A percentile compares a stretch with the other conserved stretches of the same genome.
Conservation (phyloP, 2,888 invertebrate genomes). For the Oligia fasciuncula region DNA sequence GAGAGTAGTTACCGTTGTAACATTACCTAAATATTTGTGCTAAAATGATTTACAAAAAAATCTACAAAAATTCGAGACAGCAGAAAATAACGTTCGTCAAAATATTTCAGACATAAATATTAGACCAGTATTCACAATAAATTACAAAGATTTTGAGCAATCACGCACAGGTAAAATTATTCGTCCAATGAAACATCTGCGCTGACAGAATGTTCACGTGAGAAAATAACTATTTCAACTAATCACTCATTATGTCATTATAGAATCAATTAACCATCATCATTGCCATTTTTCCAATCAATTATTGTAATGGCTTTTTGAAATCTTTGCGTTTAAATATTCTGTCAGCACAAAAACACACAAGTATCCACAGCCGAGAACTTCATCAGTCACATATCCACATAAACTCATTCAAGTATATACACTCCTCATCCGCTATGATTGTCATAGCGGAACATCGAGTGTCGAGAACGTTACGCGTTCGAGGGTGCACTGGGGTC, state of each 20-base stretch:
- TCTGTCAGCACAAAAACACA: conserved; percentile 43
- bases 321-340: conserved; percentile 29
- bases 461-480: conserved; percentile 53
- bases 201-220: conserved; percentile 44
- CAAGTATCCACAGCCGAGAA: conserved; percentile 49
- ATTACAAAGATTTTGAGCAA: conserved; percentile 81
- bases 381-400: conserved; percentile 41
- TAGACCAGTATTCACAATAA: conserved; percentile 77
- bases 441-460: conserved; percentile 50
- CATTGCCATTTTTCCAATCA: not conserved
- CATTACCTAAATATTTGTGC: conserved; percentile 68
- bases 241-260: conserved; percentile 10
- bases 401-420: conserved; percentile 31
- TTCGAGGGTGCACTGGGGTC: conserved; percentile 42
- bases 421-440: conserved; percentile 53
- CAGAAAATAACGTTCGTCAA: conserved; percentile 53
- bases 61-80: conserved; percentile 57
- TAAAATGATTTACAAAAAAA: conserved; percentile 62
- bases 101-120: conserved; percentile 66
- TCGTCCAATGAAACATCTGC: conserved; percentile 48
- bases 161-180: conserved; percentile 67
- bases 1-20: conserved; percentile 53
- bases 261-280: not conserved
- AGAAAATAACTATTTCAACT: not conserved
- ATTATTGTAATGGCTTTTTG: conserved; percentile 7